phyloP scores from a whole-genome alignment of 37 sponge, comb jelly and placozoan species.

The Cladorhizidae sp. region DNA sequence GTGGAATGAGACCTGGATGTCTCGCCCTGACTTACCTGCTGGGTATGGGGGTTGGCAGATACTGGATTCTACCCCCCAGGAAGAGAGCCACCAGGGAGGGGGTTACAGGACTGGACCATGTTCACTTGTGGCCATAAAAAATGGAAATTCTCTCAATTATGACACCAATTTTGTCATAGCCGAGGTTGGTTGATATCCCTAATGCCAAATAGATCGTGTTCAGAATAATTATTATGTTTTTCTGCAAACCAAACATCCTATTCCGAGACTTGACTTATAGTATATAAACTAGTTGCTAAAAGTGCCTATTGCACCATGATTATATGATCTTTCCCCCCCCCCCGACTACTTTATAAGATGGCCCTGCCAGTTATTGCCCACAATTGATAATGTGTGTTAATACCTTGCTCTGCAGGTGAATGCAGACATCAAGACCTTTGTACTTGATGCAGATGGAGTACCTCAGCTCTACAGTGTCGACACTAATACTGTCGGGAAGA shows the following conservation, averaged over 20 bases:
- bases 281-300: too few relatives aligned
- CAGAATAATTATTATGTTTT: too few relatives aligned
- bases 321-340: too few relatives aligned
- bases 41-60: conserved; percentile 78
- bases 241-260: too few relatives aligned
- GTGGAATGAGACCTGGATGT: conserved; percentile 71
- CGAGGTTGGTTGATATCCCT: too few relatives aligned
- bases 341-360: too few relatives aligned
- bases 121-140: conserved; percentile 41
- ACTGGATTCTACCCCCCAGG: conserved; percentile 78
- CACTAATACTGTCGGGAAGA: conserved; percentile 59
- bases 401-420: conserved; percentile 78
- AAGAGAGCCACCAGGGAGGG: conserved; percentile 50
- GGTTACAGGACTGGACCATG: conserved; percentile 58
- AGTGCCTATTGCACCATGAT: too few relatives aligned
- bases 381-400: too few relatives aligned
- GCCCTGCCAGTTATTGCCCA: too few relatives aligned
- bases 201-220: too few relatives aligned
- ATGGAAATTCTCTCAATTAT: conserved; percentile 31
- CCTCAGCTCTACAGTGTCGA: conserved; percentile 43
- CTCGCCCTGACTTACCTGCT: conserved; percentile 53
- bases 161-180: conserved; percentile 57
- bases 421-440: conserved; percentile 79
- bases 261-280: too few relatives aligned
- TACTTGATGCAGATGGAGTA: conserved; percentile 17